Conservation (phyloP, 2,797 vertebrate species). For the Leptatherina wallacei region DNA sequence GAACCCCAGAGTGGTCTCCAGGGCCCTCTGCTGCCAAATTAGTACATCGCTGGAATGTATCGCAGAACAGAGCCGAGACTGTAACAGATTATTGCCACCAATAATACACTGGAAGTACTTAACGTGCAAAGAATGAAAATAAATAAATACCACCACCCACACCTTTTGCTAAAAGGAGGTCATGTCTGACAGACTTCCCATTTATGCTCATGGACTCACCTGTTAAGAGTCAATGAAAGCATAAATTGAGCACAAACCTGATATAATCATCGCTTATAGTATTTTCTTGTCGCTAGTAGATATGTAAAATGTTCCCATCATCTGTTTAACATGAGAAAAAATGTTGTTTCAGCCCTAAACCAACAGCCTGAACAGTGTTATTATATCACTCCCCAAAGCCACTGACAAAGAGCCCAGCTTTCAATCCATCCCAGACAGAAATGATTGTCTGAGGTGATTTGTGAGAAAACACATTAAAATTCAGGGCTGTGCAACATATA, state of each 20-base stretch:
- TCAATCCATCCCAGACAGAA: neutral
- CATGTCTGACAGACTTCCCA: neutral
- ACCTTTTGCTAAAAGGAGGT: neutral
- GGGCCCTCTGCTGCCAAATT: neutral
- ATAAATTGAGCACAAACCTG: neutral
- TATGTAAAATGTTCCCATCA: neutral
- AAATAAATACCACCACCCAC: neutral
- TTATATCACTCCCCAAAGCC: neutral
- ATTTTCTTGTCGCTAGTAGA: neutral
- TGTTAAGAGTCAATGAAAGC: neutral
- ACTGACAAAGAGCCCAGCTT: neutral
- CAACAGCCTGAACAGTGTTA: neutral
- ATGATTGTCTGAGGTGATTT: too few relatives aligned
- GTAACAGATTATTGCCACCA: neutral
- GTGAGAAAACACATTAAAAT: too few relatives aligned
- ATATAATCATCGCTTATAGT: neutral
- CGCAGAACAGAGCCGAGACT: neutral
- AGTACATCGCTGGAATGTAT: constrained; percentile 1
- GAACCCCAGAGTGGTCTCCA: constrained; percentile 17
- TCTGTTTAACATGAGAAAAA: neutral
- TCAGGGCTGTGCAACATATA: too few relatives aligned
- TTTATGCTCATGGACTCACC: neutral
- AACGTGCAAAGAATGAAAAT: neutral
- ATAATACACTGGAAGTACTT: neutral
- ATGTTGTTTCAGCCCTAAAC: neutral